phyloP scores from a whole-genome alignment of 2,888 invertebrate genomes.

The Copidosoma aretas region DNA sequence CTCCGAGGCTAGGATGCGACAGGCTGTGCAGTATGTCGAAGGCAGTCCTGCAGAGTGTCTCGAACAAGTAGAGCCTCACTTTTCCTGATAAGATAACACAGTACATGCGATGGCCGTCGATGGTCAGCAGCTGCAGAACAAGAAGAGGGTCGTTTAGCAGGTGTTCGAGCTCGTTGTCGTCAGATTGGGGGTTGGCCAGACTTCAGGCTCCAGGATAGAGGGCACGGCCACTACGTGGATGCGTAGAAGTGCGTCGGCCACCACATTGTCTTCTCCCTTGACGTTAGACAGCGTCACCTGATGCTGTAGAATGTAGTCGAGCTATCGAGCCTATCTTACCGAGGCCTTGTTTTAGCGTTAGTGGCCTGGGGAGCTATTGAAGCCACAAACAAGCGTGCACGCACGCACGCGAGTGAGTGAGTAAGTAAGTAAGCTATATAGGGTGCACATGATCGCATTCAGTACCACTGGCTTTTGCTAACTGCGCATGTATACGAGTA shows the following conservation, averaged over 20 bases:
- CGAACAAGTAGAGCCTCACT: constrained; percentile 43
- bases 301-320: background rate
- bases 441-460: too few relatives aligned
- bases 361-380: constrained; percentile 5
- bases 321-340: background rate
- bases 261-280: background rate
- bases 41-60: constrained; percentile 34
- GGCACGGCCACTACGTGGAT: constrained; percentile 1
- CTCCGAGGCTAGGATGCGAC: constrained; percentile 6
- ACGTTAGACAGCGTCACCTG: background rate
- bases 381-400: too few relatives aligned
- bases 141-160: background rate
- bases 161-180: constrained; percentile 14
- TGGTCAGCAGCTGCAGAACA: background rate
- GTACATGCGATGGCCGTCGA: constrained; percentile 20
- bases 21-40: constrained; percentile 42
- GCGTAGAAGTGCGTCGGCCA: constrained; percentile 11
- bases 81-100: constrained; percentile 40
- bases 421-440: too few relatives aligned
- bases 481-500: too few relatives aligned
- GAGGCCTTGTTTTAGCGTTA: background rate
- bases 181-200: background rate
- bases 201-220: background rate
- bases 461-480: too few relatives aligned
- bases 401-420: too few relatives aligned